Conservation (phyloP, 2,113 vertebrate genomes). For the Silurus glanis region DNA sequence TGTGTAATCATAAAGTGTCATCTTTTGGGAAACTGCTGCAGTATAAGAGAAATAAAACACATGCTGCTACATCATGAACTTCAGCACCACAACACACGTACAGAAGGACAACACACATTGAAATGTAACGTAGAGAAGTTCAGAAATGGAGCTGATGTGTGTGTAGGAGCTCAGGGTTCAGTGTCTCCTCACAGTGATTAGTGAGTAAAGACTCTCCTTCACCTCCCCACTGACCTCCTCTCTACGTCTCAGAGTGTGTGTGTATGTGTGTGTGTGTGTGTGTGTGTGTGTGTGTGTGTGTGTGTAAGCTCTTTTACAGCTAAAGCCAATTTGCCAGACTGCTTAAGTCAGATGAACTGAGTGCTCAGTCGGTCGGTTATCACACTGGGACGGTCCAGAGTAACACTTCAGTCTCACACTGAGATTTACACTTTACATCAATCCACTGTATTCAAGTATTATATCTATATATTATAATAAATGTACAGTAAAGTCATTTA, state of each 20-base stretch:
- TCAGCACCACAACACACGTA: neutral
- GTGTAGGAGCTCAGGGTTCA: neutral
- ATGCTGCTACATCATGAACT: neutral
- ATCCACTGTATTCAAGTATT: neutral
- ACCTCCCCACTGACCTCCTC: neutral
- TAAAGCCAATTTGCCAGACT: constrained; percentile 77
- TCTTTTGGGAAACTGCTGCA: neutral
- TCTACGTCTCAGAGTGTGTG: constrained; percentile 32
- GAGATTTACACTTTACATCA: neutral
- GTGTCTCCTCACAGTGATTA: neutral
- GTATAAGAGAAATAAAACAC: neutral
- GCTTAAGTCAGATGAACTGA: constrained; percentile 72
- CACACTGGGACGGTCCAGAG: neutral
- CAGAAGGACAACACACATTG: too few species aligned
- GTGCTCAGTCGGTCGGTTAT: constrained; percentile 50
- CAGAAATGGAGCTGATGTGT: too few species aligned
- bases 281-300: constrained; percentile 49
- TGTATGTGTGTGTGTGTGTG: constrained; percentile 53
- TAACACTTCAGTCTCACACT: neutral
- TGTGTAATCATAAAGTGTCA: neutral
- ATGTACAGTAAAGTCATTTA: neutral
- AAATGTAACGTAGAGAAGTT: too few species aligned
- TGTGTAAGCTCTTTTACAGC: constrained; percentile 76
- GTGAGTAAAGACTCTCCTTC: neutral
- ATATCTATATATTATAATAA: neutral